Conservation (phyloP, 2,113 vertebrate genomes). For the Bubo blakistoni region DNA sequence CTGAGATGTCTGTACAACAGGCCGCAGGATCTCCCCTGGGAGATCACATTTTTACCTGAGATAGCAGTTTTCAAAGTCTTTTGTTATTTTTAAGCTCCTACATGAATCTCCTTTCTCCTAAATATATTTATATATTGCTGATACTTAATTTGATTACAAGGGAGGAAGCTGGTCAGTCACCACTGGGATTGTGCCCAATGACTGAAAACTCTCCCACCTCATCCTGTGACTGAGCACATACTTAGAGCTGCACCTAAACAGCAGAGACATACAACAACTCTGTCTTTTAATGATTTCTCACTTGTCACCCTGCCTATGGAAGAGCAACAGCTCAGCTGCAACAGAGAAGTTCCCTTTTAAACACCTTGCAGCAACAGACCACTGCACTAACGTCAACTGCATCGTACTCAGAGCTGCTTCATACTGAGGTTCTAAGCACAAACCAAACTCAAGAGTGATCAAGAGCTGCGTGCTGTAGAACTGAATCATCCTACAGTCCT, state of each 20-base stretch:
- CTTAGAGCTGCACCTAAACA: background rate
- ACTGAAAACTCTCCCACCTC: background rate
- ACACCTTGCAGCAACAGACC: background rate
- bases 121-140: background rate
- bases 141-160: background rate
- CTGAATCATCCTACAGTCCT: background rate
- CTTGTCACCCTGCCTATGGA: background rate
- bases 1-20: background rate
- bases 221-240: background rate
- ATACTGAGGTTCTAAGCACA: background rate
- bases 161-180: background rate
- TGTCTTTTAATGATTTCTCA: background rate
- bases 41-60: background rate
- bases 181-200: rapidly evolving
- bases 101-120: background rate
- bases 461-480: background rate
- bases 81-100: background rate
- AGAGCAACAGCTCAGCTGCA: background rate
- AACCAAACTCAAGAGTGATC: rapidly evolving
- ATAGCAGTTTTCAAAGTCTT: background rate
- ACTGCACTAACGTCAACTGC: rapidly evolving
- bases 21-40: background rate
- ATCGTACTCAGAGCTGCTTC: rapidly evolving
- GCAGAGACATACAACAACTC: rapidly evolving
- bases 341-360: background rate